Evolutionary conservation across 2,113 vertebrate genomes (phyloP), one percentile per base, ranked within the genome.

Genomic region (Salvator merianae): DNA sequence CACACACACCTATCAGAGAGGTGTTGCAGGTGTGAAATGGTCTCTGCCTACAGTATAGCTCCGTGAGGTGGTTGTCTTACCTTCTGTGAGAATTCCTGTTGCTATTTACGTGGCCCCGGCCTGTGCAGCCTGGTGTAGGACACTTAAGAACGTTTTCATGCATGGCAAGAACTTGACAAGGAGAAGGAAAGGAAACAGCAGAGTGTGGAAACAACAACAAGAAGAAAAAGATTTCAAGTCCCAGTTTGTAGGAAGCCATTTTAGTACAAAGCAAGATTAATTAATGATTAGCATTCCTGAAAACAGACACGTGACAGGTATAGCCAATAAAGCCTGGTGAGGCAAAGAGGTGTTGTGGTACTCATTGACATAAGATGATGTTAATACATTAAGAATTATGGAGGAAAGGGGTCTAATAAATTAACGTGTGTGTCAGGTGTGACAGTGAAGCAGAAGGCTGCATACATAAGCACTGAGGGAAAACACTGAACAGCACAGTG

Each of bases 111-210:
- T 99, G 99, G 95, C 99, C 99, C 86, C 99, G 98, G 97, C 99
- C 99, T 91, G 99, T 99, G 98, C 99, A 99, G 98, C 99, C 99
- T 83, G 97, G 98, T 95, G 99, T 99, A 96, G 99, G 99, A 97
- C 99, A 99, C 98, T 99, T 99, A 97, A 99, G 98, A 96, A 99
- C 99, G 97, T 99, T 99, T 97, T 99, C 99, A 97, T 99, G 98
- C 98, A 99, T 99, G 96, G 99, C 99, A 96, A 99, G 98, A 97
- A 99, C 99, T 99, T 99, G 97, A 97, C 94, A 95, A 95, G 97
- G 95, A 97, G 94, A 97, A 96, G 97, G 96, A 97, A 96, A 98
- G 95, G 96, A 92, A 96, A 95, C 91, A 96, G 95, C 89, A 93
- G 91, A 94, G 95, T 93, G 85, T 96, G 97, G 96, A 93, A 95